A percentile compares a stretch with the other conserved stretches of the same genome.
Conservation (phyloP, 2,888 invertebrate genomes). For the Thera britannica region DNA sequence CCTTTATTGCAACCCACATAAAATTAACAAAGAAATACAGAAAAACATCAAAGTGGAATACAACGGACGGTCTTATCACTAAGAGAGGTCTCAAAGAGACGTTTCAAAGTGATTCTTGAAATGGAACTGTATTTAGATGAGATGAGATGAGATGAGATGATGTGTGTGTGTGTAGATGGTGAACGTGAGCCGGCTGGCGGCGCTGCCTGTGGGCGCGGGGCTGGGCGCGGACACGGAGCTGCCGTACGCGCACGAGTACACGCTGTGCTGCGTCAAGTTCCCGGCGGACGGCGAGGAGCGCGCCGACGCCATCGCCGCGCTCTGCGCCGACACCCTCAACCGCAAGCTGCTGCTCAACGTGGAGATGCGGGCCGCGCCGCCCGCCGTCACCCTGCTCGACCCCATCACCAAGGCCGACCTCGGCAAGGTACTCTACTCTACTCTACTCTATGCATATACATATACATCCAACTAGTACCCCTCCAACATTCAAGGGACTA, state of each 20-base stretch:
- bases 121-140: too few species aligned
- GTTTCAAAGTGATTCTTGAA: too few species aligned
- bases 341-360: constrained; percentile 92
- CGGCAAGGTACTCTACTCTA: constrained; percentile 68
- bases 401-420: constrained; percentile 79
- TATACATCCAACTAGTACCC: too few species aligned
- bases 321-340: constrained; percentile 87
- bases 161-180: constrained; percentile 78
- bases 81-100: too few species aligned
- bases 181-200: constrained; percentile 89
- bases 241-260: constrained; percentile 94
- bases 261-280: constrained; percentile 92
- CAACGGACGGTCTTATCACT: too few species aligned
- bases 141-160: not conserved
- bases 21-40: too few species aligned
- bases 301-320: constrained; percentile 88
- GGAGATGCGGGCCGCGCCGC: constrained; percentile 88
- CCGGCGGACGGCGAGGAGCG: constrained; percentile 95
- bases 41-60: too few species aligned
- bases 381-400: constrained; percentile 83
- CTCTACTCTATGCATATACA: too few species aligned
- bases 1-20: too few species aligned
- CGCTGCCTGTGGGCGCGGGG: constrained; percentile 90
- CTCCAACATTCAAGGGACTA: too few species aligned
- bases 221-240: constrained; percentile 85